Base-by-base conservation (phyloP, 1,140 invertebrate species). In the Leptoteleia sp. region DNA sequence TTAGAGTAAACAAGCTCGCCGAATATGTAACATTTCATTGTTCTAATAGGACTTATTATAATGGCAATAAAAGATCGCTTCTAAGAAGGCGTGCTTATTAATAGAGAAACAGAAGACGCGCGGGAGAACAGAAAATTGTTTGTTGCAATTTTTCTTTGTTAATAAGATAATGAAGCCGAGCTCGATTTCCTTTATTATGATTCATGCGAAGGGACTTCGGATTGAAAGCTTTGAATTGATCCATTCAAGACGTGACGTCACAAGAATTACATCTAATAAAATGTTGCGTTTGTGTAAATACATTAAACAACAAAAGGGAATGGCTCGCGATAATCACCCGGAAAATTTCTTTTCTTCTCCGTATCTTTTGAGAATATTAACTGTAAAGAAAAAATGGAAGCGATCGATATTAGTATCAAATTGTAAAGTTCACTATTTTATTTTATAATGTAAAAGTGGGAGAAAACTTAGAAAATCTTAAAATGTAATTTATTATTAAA, bases 121-220 rank as follows among this genome's bases (percentile, higher is more conserved):
- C 52, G 12, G 25, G 48, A 54, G 67, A 71, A 70, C 57, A 77
- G 73, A 70, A 77, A 77, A 77, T 77, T 77, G 50, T 77, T 77
- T 77, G 48, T 71, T 77, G 75, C 65, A 71, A 77, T 71, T 71
- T 77, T 77, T 77, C 75, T 71, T 71, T 71, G 65, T 77, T 77
- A 65, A 77, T 67, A 71, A 59, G 75, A 71, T 71, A 71, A 77
- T 71, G 75, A 59, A 71, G 38, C 29, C 57, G 52, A 71, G 67
- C 65, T 77, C 67, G 67, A 65, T 67, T 77, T 71, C 57, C 59
- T 67, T 77, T 77, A 77, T 71, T 71, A 64, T 77, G 75, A 77
- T 71, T 71, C 75, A 77, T 71, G 54, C 67, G 37, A 54, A 77
- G 59, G 38, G 42, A 59, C 67, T 77, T 65, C 37, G 61, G 37